phyloP scores from a whole-genome alignment of 2,888 invertebrate species.

The Tipula confusa region DNA sequence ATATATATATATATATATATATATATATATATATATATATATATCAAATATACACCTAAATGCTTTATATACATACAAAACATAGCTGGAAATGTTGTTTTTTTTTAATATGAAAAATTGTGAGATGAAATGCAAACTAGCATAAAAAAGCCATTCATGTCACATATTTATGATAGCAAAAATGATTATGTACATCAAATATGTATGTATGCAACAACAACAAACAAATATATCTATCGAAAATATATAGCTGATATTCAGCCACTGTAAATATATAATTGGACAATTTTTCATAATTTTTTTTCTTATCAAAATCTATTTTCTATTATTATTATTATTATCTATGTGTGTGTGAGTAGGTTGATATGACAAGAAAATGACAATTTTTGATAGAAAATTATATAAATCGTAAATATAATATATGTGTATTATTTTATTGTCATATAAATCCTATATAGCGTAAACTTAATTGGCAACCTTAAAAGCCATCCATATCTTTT shows the following conservation, averaged over 20 bases:
- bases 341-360: neutral
- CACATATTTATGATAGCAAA: neutral
- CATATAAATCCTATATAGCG: neutral
- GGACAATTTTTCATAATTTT: slow-evolving; percentile 25
- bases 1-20: neutral
- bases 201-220: neutral
- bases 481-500: neutral
- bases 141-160: neutral
- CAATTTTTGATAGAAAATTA: neutral
- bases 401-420: neutral
- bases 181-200: neutral
- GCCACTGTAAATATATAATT: slow-evolving; percentile 30
- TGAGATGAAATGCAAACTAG: slow-evolving; percentile 20
- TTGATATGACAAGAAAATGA: neutral
- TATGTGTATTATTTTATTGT: neutral
- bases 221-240: neutral
- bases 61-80: neutral
- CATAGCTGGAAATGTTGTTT: neutral
- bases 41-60: slow-evolving; percentile 15
- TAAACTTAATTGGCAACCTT: neutral
- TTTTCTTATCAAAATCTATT: neutral
- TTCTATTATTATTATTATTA: neutral
- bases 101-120: neutral
- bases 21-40: too few species aligned
- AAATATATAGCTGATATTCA: slow-evolving; percentile 20